A percentile compares a stretch with the other conserved stretches of the same genome.
Evolutionary conservation across 2,113 vertebrate species (phyloP).

Genomic region (Coreoperca whiteheadi): DNA sequence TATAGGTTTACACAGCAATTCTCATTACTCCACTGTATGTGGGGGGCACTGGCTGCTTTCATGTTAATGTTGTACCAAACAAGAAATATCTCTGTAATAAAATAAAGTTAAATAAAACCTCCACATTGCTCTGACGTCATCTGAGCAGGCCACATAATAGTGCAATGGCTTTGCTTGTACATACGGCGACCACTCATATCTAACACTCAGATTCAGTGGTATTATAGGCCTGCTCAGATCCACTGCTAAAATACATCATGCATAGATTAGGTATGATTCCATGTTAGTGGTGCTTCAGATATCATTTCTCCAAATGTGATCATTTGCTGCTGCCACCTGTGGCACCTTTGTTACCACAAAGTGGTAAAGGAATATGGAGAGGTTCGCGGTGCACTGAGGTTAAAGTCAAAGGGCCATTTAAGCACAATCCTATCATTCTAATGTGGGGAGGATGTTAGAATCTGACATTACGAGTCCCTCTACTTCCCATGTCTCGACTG

Average conservation of each 20-base stretch:
- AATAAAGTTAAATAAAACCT: constrained; percentile 1
- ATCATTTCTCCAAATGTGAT: neutral
- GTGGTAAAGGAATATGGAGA: constrained; percentile 16
- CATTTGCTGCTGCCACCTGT: neutral
- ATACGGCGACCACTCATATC: constrained; percentile 58
- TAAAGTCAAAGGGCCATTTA: constrained; percentile 28
- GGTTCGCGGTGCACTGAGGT: neutral
- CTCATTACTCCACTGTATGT: neutral
- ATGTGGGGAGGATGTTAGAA: constrained; percentile 24
- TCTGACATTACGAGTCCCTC: constrained; percentile 31
- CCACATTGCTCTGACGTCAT: constrained; percentile 19
- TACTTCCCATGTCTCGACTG: constrained; percentile 27
- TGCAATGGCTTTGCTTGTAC: constrained; percentile 13
- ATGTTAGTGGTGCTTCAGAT: neutral
- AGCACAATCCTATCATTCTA: constrained; percentile 15
- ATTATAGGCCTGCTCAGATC: no score
- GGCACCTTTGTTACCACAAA: no score
- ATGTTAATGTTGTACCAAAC: neutral
- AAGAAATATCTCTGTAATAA: neutral
- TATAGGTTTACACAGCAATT: neutral
- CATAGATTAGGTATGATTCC: no score
- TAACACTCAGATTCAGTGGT: no score
- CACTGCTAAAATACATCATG: constrained; percentile 1
- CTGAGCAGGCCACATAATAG: constrained; percentile 2
- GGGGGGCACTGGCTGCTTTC: neutral